Conservation (phyloP, 2,797 vertebrate species). For the Acestrorhynchus altus region DNA sequence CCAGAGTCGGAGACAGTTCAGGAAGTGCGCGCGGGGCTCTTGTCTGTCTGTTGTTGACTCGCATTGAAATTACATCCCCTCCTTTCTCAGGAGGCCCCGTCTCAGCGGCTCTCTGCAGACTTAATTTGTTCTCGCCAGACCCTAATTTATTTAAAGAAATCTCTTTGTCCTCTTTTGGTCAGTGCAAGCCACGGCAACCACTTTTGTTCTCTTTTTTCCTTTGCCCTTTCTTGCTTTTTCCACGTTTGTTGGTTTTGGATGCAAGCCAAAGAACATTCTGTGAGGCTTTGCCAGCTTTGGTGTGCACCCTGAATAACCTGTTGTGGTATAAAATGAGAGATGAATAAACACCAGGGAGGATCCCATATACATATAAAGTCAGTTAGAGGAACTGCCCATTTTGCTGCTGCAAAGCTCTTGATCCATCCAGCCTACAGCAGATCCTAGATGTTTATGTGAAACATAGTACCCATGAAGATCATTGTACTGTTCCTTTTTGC, state of each 20-base stretch:
- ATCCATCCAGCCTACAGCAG: background rate
- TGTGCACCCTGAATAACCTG: conserved; percentile 49
- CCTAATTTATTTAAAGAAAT: conserved; percentile 42
- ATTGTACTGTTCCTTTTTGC: too few relatives aligned
- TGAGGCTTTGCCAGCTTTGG: conserved; percentile 35
- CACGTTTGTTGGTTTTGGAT: conserved; percentile 50
- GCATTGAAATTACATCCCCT: conserved; percentile 41
- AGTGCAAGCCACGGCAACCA: conserved; percentile 33
- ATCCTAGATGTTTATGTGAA: background rate
- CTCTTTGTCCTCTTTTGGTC: conserved; percentile 48
- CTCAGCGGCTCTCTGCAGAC: conserved; percentile 25
- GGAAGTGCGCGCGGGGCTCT: conserved; percentile 17
- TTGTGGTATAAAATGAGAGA: conserved; percentile 36
- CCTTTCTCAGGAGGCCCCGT: conserved; percentile 6
- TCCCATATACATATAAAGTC: background rate
- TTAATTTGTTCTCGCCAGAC: conserved; percentile 13
- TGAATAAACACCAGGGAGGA: conserved; percentile 22
- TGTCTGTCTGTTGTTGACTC: conserved; percentile 36
- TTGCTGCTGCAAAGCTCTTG: background rate
- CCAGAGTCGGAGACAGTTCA: conserved; percentile 15
- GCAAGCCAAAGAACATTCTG: conserved; percentile 45
- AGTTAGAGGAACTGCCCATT: background rate
- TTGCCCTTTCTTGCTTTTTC: conserved; percentile 28
- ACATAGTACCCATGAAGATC: background rate
- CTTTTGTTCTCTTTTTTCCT: conserved; percentile 42